phyloP scores from a whole-genome alignment of 2,113 vertebrate species.

The Strix uralensis region DNA sequence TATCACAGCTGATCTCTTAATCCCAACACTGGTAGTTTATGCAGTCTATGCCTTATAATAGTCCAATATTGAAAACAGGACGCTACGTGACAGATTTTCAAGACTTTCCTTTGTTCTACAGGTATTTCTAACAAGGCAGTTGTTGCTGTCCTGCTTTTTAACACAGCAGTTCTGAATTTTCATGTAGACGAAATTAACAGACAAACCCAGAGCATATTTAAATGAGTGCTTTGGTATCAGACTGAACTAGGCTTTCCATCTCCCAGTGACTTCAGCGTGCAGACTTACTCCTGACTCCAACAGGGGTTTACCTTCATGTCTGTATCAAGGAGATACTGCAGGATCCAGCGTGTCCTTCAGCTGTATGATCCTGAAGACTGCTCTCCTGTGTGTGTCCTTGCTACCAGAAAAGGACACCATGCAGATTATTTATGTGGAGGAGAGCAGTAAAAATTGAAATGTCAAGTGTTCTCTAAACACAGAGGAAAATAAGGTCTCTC shows the following conservation, averaged over 20 bases:
- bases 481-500: not conserved
- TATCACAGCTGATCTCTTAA: not conserved
- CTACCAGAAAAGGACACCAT: not conserved
- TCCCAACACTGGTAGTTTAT: not conserved
- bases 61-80: not conserved
- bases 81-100: not conserved
- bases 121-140: not conserved
- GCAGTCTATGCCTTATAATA: not conserved
- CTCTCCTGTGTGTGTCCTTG: not conserved
- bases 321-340: not conserved
- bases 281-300: not conserved
- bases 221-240: not conserved
- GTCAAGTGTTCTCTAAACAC: not conserved
- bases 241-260: not conserved
- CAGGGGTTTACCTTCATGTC: not conserved
- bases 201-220: not conserved
- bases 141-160: not conserved
- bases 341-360: not conserved
- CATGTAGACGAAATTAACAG: not conserved
- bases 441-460: not conserved
- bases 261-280: not conserved
- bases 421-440: not conserved
- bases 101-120: not conserved
- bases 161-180: not conserved
- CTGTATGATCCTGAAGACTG: not conserved